Percentiles rank a stretch among this genome's conserved stretches.
These are phyloP conservation scores for Slavum lentiscoides DNA, from an alignment of 2,888 invertebrate genomes.

Conservation along the genomic window DNA sequence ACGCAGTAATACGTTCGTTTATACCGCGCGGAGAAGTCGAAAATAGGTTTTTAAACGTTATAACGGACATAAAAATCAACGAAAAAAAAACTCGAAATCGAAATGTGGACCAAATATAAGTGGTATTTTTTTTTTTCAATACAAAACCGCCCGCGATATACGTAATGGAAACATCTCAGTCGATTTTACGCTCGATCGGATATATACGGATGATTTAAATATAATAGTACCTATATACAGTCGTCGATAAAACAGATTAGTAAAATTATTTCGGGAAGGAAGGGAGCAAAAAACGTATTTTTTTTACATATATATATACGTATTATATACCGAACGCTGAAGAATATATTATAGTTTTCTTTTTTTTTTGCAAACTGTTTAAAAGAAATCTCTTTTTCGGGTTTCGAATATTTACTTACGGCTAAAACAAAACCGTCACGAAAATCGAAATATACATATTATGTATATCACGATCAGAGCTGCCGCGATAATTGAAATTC, in stretches of 20 bases:
- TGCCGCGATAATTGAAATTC: not conserved
- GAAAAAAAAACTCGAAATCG: too few species aligned
- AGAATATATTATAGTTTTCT: not conserved
- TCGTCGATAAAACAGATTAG: not conserved
- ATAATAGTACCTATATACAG: not conserved
- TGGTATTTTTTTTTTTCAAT: not conserved
- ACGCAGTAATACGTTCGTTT: too few species aligned
- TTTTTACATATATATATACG: too few species aligned
- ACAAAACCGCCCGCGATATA: not conserved
- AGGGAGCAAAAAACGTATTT: conserved; percentile 7
- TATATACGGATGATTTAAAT: conserved; percentile 2
- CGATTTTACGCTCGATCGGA: conserved; percentile 11
- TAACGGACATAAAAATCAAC: too few species aligned
- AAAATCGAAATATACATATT: not conserved
- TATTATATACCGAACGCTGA: too few species aligned
- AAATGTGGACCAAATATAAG: too few species aligned
- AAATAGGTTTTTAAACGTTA: too few species aligned
- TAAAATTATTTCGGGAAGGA: not conserved
- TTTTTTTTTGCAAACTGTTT: not conserved
- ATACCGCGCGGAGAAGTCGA: too few species aligned
- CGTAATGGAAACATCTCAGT: not conserved
- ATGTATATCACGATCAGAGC: not conserved
- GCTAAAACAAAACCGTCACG: not conserved
- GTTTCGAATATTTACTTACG: too few species aligned
- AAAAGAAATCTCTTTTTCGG: too few species aligned